Evolutionary conservation across 2,888 invertebrate genomes (phyloP).

Genomic region (Autographa gamma): DNA sequence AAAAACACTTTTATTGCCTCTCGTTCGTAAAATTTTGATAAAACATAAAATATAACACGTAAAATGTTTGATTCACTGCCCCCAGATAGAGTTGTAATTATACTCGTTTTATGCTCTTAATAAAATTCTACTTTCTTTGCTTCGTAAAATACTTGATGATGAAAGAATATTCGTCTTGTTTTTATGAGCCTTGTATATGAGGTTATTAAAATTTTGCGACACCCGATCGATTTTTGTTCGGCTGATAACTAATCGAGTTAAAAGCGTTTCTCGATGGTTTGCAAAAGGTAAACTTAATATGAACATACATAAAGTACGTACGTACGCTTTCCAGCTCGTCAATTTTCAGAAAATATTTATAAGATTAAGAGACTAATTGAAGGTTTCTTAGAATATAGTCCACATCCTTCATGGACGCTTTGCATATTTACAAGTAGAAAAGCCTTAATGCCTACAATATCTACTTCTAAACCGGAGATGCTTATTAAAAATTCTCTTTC

Average conservation of each 20-base stretch:
- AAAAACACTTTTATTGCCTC: slow-evolving; percentile 51
- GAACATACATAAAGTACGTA: too few relatives aligned
- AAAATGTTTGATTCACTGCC: slow-evolving; percentile 61
- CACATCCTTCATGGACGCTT: neutral
- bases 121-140: slow-evolving; percentile 48
- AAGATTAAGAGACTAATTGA: neutral
- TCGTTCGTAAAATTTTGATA: slow-evolving; percentile 59
- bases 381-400: neutral
- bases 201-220: neutral
- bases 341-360: too few relatives aligned
- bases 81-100: slow-evolving; percentile 59
- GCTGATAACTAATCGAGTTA: neutral
- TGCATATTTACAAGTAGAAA: neutral
- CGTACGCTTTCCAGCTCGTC: too few relatives aligned
- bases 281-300: neutral
- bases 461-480: neutral
- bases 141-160: slow-evolving; percentile 37
- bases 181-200: neutral
- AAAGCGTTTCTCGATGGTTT: neutral
- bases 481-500: slow-evolving; percentile 1
- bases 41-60: slow-evolving; percentile 59
- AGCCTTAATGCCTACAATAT: neutral
- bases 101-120: slow-evolving; percentile 48
- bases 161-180: slow-evolving; percentile 14
- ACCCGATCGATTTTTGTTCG: neutral